Base-by-base conservation (phyloP, 2,113 vertebrate species). In the Glareola pratincola region DNA sequence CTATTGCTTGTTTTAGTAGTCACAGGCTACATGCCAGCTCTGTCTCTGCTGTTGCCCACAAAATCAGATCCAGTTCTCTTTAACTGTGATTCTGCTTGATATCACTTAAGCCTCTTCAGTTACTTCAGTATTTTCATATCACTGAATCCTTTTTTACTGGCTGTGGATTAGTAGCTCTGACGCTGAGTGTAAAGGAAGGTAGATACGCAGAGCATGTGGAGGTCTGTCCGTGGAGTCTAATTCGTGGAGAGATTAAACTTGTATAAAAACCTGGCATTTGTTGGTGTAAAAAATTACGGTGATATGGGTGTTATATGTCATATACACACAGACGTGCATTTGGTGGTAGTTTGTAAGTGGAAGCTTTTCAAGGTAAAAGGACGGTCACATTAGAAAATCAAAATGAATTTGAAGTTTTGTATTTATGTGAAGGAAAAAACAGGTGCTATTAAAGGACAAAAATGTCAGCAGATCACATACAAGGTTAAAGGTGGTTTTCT, bases 31-130 rank as follows among this genome's bases (percentile, higher is more conserved):
- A 6, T 62, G 77, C 50, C 72, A 85, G 21, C 48, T 68, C 29
- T 34, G 57, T 59, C 48, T 68, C 62, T 76, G 64, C 60, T 36
- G 6, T 64, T 63, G 47, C 54, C 86, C 74, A 57, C 71, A 79
- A 66, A 76, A 10, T 29, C 53, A 85, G 48, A 79, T 72, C 15
- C 41, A 66, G 66, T 93, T 93, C 84, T 81, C 9, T 57, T 54
- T 22, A 62, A 34, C 69, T 73, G 22, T 41, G 88, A 51, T 77
- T 71, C 54, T 95, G 54, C 75, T 92, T 88, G 50, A 76, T 62
- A 84, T 68, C 3, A 3, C n/a, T 76, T 73, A 62, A 81, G 74
- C 30, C 51, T 68, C 27, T 29, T 63, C 59, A 75, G 43, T 50
- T 68, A 71, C 19, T 69, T 83, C 39, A 64, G 32, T 22, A 22